Conservation (phyloP, 2,113 vertebrate genomes). For the Lanius ludovicianus region DNA sequence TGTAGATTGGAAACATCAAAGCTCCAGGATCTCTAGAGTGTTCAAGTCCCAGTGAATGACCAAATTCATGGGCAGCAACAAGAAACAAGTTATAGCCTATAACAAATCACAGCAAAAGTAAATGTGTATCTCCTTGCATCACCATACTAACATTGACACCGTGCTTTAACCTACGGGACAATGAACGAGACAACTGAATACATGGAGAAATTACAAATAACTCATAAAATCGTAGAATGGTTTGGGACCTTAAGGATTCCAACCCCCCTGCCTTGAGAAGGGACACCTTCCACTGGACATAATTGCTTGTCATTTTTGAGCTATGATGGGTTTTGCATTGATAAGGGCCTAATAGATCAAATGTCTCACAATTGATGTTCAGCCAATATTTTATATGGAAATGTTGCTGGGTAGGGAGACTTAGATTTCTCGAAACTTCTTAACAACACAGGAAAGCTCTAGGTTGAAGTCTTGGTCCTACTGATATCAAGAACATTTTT, state of each 20-base stretch:
- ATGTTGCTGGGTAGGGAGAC: background rate
- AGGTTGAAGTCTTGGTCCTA: background rate
- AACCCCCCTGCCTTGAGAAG: background rate
- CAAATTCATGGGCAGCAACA: slow-evolving; percentile 93
- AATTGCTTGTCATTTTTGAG: background rate
- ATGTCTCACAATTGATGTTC: background rate
- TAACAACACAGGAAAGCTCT: background rate
- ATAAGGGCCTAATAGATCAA: accelerated
- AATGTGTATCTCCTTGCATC: background rate
- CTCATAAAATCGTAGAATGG: background rate
- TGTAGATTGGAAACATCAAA: slow-evolving; percentile 93
- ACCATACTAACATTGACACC: background rate
- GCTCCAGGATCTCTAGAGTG: slow-evolving; percentile 90
- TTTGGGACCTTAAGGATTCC: background rate
- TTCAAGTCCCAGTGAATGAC: slow-evolving; percentile 91
- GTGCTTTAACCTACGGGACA: background rate
- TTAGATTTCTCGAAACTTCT: background rate
- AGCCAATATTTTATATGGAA: background rate
- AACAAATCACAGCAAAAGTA: slow-evolving; percentile 2
- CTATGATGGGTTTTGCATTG: background rate
- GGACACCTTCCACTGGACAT: background rate
- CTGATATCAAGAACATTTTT: background rate
- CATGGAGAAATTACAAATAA: background rate
- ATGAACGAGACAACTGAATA: background rate
- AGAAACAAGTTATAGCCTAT: slow-evolving; percentile 92